Base-by-base conservation (phyloP, 2,797 vertebrate genomes). In the Tarsius wallacei region DNA sequence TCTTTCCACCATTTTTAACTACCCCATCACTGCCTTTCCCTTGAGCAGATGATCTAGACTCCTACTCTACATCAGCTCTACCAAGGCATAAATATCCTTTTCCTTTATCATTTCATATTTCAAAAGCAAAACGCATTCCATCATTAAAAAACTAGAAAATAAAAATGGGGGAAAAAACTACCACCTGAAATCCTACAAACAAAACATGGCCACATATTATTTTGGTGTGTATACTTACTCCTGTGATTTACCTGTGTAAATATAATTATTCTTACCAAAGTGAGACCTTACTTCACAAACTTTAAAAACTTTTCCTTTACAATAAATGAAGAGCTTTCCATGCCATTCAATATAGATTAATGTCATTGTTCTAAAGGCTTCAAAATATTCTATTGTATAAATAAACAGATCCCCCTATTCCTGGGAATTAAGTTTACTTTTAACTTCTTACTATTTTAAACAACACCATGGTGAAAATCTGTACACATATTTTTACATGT, bases 221-320 rank as follows among this genome's bases (percentile, higher is more conserved):
- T 95, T 26, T 78, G 86, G 11, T 93, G 51, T 68, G 16, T n/a
- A 74, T 22, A 80, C 2, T 64, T 22, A 80, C 2, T 64, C 57
- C 13, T 63, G 16, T 4, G 7, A 63, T 80, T 78, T 90, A 95
- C 28, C 81, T 70, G 33, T 22, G 28, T 14, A 90, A 42, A 70
- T 68, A 89, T 16, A 70, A 76, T 78, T 87, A 96, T 76, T 95
- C 94, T 96, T 82, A 78, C 21, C 63, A 93, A 88, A 96, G 87
- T 78, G 26, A 74, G 22, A 96, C 87, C n/a, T 94, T 90, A 94
- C 7, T 70, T 59, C 53, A 9, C 7, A 87, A 88, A 76, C 33
- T 64, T 96, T 86, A 13, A 91, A 93, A 89, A 53, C 16, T 19
- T 71, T 47, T 93, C 15, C 57, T 47, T 93, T 96, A 71, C 77